These are phyloP conservation scores for Spinus pinus DNA, from an alignment of 2,797 vertebrate species.

Conservation along the genomic window DNA sequence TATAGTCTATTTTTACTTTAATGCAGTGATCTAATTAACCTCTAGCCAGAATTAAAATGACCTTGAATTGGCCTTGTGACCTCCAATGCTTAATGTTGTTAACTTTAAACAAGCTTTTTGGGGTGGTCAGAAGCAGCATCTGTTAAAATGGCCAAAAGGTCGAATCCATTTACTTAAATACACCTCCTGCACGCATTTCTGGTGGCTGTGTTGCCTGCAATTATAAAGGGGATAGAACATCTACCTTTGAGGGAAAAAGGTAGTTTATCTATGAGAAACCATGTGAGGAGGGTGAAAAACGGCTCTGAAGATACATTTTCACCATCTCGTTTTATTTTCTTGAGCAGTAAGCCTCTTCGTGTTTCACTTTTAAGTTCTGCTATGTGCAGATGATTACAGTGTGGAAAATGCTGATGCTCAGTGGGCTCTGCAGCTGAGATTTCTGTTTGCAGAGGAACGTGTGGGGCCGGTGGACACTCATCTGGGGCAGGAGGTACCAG, in stretches of 20 bases:
- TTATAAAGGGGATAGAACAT: not conserved
- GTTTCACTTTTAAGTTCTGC: not conserved
- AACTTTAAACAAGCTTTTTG: slow-evolving; percentile 81
- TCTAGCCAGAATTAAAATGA: slow-evolving; percentile 79
- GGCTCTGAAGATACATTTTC: not conserved
- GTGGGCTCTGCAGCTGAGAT: not conserved
- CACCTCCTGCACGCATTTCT: slow-evolving; percentile 50
- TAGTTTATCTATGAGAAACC: not conserved
- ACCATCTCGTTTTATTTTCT: not conserved
- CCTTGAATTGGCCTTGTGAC: slow-evolving; percentile 81
- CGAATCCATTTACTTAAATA: slow-evolving; percentile 85
- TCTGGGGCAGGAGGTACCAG: not conserved
- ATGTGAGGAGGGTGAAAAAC: not conserved
- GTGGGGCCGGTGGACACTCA: not conserved
- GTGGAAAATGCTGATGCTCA: accelerated
- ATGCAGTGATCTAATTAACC: slow-evolving; percentile 87
- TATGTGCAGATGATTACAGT: accelerated
- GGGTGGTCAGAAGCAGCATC: slow-evolving; percentile 78
- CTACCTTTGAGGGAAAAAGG: not conserved
- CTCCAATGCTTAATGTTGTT: slow-evolving; percentile 80
- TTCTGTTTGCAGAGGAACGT: not conserved
- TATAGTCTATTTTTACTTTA: slow-evolving; percentile 76
- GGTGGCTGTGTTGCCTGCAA: not conserved
- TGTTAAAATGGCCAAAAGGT: slow-evolving; percentile 78
- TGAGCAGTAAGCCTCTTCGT: not conserved